Evolutionary conservation across 2,113 vertebrate species (phyloP), one percentile per base, ranked within the genome.

Genomic region (Trematomus loennbergii): DNA sequence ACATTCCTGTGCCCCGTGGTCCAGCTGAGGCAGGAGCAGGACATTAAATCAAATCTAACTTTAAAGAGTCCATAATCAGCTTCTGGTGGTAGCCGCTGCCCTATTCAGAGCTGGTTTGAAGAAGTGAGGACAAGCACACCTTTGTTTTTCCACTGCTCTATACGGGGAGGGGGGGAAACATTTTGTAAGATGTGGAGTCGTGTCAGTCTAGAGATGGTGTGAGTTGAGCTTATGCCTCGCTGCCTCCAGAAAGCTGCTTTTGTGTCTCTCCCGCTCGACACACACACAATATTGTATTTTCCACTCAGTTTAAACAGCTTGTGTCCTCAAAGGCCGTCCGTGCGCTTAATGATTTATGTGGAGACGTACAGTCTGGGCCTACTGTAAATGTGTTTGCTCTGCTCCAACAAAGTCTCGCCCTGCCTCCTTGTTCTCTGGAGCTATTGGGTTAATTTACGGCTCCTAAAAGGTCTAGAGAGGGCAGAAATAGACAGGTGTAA

Each of bases 1-100:
- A 70, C 93, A 93, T 94, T 94, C 92, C 85, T 85, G 83, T 82
- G 81, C 90, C 88, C 86, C 84, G 78, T 89, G 91, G 87, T 91
- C 90, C 82, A 75, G 82, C 87, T 81, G 78, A 91, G 88, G 87
- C 72, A 55, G 85, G 68, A 91, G 87, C 81, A 53, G 91, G 87
- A 93, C 90, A 90, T 92, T 91, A 91, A 93, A 92, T 93, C 89
- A 91, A 93, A 85, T 93, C 88, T 86, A 93, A 90, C 88, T 94
- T 95, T 92, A 89, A 93, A 93, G 88, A 78, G 86, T 87, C 87
- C 82, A 72, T 93, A 94, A 93, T 93, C 88, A 87, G 91, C 90
- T 90, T 94, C 89, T 91, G 89, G 85, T 92, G 89, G 82, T 68
- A 64, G 90, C 80, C 74, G 58, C 87, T 84, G 81, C 83, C 78